Conservation (phyloP, 1,140 invertebrate species). For the Heliconius himera region DNA sequence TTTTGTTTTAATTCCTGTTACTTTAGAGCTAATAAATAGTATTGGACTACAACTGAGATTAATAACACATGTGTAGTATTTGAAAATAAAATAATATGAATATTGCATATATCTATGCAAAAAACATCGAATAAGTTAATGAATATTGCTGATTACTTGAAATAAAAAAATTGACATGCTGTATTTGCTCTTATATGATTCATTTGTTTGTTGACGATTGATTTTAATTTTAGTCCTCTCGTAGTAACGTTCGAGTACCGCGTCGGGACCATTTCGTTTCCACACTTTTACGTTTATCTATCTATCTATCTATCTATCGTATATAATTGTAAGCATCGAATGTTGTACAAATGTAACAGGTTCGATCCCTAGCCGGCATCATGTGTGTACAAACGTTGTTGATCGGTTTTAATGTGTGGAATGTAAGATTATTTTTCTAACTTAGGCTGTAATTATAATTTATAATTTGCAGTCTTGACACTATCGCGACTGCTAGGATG, state of each 20-base stretch:
- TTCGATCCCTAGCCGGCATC: conserved; percentile 38
- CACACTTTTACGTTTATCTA: not conserved
- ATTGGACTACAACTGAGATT: too few relatives aligned
- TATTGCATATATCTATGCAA: too few relatives aligned
- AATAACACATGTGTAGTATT: too few relatives aligned
- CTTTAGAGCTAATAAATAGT: too few relatives aligned
- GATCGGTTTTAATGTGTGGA: conserved; percentile 56
- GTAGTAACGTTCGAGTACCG: conserved; percentile 28
- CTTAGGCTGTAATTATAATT: conserved; percentile 56
- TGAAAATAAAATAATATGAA: too few relatives aligned
- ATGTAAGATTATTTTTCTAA: conserved; percentile 69
- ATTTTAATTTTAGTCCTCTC: not conserved
- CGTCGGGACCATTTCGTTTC: conserved; percentile 46
- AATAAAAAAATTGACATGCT: too few relatives aligned
- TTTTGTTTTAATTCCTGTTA: too few relatives aligned
- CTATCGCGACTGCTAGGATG: conserved; percentile 68
- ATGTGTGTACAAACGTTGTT: conserved; percentile 49
- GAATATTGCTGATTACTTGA: too few relatives aligned
- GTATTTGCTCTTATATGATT: too few relatives aligned
- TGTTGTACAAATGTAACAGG: conserved; percentile 37
- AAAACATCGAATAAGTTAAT: too few relatives aligned
- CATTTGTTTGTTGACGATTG: not conserved
- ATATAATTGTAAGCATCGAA: conserved; percentile 33
- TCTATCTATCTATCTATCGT: conserved; percentile 15
- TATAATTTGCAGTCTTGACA: conserved; percentile 64